Base-by-base conservation (phyloP, 2,113 vertebrate species). In the Dromaius novaehollandiae region DNA sequence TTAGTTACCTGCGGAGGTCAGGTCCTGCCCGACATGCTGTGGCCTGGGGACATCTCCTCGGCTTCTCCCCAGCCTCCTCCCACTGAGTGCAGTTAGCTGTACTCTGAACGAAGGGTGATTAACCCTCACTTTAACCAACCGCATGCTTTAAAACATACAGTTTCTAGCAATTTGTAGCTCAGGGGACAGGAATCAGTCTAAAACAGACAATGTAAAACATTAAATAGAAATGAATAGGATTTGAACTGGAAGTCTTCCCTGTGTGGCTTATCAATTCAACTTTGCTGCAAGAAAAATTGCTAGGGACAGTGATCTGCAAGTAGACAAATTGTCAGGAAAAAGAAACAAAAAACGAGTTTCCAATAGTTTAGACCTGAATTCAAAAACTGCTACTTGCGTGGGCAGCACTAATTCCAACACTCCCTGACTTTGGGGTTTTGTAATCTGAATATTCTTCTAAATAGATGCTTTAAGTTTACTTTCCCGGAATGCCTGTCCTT, bases 391-490 rank as follows among this genome's bases (percentile, higher is more conserved):
- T 79, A 14, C 48, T 79, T 88, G 20, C 48, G 17, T 71, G 20
- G 56, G 22, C 18, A 82, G 51, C 20, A 26, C 24, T 24, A n/a
- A 82, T 68, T 46, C 10, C 32, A 89, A 7, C 24, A 19, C 20
- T 50, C 50, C 26, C 61, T 82, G 9, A 38, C 70, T 42, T 55
- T 19, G 32, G 68, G 34, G 19, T 55, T 86, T 64, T 82, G 10
- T 36, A 76, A 73, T 71, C 42, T 36, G 42, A 80, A 34, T 82
- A 44, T 85, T 76, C 30, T 71, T 66, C 22, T 24, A 34, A 82
- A 68, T 5, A 73, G 12, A 18, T 44, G n/a, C n/a, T 36, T 89
- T 56, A 36, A 38, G 28, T 56, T 74, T 63, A 18, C 0, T 0
- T 53, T 82, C 63, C 30, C 76, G 36, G 17, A 79, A 76, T 55